These are phyloP conservation scores for Pseudomyrmex cubaensis DNA, from an alignment of 1,140 invertebrate genomes.

Conservation along the genomic window DNA sequence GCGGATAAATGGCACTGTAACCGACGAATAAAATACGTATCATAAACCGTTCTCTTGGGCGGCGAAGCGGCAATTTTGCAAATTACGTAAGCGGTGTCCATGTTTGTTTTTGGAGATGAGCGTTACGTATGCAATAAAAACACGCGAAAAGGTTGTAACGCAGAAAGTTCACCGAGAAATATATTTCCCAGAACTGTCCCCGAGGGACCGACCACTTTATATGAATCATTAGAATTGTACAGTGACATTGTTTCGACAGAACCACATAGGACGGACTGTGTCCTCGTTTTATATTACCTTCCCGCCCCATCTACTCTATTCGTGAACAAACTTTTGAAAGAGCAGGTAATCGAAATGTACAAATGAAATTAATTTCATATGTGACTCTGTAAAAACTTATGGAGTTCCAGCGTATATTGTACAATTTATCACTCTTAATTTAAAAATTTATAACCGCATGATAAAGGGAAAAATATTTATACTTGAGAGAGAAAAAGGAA, in stretches of 20 bases:
- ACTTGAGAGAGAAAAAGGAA: too few relatives aligned
- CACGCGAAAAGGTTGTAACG: not conserved
- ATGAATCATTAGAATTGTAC: conserved; percentile 37
- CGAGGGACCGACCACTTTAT: not conserved
- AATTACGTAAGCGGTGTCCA: not conserved
- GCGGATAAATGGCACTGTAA: not conserved
- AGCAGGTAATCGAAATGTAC: not conserved
- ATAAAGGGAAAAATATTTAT: too few relatives aligned
- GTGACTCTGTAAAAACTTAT: too few relatives aligned
- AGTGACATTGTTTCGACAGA: conserved; percentile 7
- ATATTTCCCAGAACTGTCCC: not conserved
- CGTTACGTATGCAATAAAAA: not conserved
- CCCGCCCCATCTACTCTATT: not conserved
- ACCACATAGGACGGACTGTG: not conserved
- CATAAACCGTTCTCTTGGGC: not conserved
- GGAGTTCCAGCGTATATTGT: too few relatives aligned
- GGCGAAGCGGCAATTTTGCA: not conserved
- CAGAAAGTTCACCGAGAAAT: not conserved
- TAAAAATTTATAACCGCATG: too few relatives aligned
- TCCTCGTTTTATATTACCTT: not conserved
- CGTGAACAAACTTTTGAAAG: conserved; percentile 26
- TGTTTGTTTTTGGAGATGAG: not conserved
- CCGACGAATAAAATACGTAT: not conserved
- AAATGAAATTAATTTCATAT: too few relatives aligned
- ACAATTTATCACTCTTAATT: too few relatives aligned